phyloP scores from a whole-genome alignment of 1,140 invertebrate genomes.

The Dysdera silvatica region DNA sequence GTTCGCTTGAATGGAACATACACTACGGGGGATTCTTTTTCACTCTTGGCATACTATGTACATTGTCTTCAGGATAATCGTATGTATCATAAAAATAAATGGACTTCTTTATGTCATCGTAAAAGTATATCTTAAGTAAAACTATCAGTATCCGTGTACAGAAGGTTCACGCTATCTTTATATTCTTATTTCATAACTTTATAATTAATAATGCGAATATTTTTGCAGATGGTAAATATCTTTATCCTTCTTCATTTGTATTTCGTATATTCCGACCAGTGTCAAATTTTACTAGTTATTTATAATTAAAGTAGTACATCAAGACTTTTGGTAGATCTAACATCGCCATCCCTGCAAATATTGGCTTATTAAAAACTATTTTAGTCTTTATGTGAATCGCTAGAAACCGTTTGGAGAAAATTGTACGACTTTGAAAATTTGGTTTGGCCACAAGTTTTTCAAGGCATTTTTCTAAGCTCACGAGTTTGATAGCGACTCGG shows the following conservation, averaged over 20 bases:
- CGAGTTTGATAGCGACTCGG: slow-evolving; percentile 42
- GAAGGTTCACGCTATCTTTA: slow-evolving; percentile 28
- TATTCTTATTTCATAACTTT: slow-evolving; percentile 33
- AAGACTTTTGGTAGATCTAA: neutral
- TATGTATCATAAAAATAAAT: slow-evolving; percentile 30
- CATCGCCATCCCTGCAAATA: neutral
- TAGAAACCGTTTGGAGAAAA: slow-evolving; percentile 21
- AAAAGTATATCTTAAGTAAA: slow-evolving; percentile 32
- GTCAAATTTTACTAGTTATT: too few relatives aligned
- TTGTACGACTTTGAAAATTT: slow-evolving; percentile 39
- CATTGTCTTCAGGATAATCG: slow-evolving; percentile 31
- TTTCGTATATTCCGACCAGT: too few relatives aligned
- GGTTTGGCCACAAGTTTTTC: slow-evolving; percentile 40
- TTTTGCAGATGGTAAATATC: too few relatives aligned
- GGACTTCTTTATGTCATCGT: slow-evolving; percentile 30
- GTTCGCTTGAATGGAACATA: slow-evolving; percentile 20
- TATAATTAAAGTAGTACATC: neutral
- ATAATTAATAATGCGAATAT: too few relatives aligned
- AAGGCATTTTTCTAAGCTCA: slow-evolving; percentile 35
- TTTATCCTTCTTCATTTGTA: too few relatives aligned
- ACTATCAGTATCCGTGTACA: slow-evolving; percentile 31
- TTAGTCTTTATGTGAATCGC: slow-evolving; percentile 27
- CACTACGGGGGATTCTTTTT: slow-evolving; percentile 45
- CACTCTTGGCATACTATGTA: slow-evolving; percentile 27
- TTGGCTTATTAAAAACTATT: slow-evolving; percentile 34